These are phyloP conservation scores for Diabrotica undecimpunctata DNA, from an alignment of 1,140 invertebrate species.

Conservation along the genomic window DNA sequence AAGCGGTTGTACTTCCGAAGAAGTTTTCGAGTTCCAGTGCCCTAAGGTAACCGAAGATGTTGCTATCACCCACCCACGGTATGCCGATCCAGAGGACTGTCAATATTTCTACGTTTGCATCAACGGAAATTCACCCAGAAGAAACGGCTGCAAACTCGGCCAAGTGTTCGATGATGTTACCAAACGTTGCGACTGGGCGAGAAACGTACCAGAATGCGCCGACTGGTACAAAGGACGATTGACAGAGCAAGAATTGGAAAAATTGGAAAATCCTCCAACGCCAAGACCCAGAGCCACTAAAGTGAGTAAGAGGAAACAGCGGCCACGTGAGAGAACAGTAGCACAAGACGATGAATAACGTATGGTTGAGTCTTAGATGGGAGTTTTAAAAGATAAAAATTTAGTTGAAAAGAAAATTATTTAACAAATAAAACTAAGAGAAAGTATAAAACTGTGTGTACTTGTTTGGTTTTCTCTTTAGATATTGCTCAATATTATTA, in stretches of 20 bases:
- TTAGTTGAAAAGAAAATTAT: no score
- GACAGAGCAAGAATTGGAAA: conserved; percentile 74
- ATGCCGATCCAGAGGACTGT: conserved; percentile 84
- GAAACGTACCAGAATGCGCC: conserved; percentile 84
- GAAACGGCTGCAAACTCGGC: conserved; percentile 84
- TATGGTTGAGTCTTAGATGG: neutral
- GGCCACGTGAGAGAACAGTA: conserved; percentile 26
- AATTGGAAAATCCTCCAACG: conserved; percentile 69
- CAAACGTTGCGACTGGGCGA: conserved; percentile 81
- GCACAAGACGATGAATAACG: conserved; percentile 18
- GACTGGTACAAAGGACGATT: conserved; percentile 84
- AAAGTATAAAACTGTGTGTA: no score
- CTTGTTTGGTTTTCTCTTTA: no score
- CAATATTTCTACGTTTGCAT: conserved; percentile 91
- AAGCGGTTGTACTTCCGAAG: conserved; percentile 76
- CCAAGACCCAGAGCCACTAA: conserved; percentile 57
- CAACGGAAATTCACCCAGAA: conserved; percentile 75
- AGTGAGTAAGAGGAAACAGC: conserved; percentile 55
- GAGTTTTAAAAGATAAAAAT: neutral
- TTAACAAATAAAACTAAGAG: no score
- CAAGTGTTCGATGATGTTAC: conserved; percentile 84
- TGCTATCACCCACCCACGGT: conserved; percentile 76
- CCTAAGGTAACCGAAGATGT: conserved; percentile 70
- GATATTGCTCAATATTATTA: no score
- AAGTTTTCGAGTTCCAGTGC: conserved; percentile 82